phyloP scores from a whole-genome alignment of 2,113 vertebrate genomes.

The Sardina pilchardus region DNA sequence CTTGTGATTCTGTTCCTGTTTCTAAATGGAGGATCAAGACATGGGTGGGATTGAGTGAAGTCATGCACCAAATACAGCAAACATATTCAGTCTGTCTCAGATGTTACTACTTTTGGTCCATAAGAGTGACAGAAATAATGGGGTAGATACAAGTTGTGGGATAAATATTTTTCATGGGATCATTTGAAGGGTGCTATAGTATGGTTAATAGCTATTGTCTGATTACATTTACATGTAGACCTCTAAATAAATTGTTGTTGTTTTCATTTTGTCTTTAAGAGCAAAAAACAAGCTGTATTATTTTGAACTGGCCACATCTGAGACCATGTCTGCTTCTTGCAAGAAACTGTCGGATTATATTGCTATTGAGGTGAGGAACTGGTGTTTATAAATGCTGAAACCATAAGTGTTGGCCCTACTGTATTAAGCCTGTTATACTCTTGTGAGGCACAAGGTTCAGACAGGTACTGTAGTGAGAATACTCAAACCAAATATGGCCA shows the following conservation, averaged over 20 bases:
- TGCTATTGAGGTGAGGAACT: conserved; percentile 75
- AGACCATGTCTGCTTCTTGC: conserved; percentile 89
- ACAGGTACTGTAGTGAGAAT: no score
- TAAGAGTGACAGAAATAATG: not conserved
- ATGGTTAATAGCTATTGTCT: not conserved
- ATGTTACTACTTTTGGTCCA: not conserved
- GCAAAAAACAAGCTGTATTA: conserved; percentile 96
- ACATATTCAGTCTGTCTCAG: no score
- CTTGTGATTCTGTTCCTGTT: not conserved
- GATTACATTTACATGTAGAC: not conserved
- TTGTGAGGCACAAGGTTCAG: no score
- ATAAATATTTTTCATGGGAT: not conserved
- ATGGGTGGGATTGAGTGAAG: conserved; percentile 35
- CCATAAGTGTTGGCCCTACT: not conserved
- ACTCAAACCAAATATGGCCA: no score
- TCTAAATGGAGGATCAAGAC: not conserved
- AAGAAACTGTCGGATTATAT: conserved; percentile 83
- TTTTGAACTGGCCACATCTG: conserved; percentile 90
- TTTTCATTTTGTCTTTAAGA: conserved; percentile 50
- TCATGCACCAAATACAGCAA: not conserved
- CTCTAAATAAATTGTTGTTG: conserved; percentile 33
- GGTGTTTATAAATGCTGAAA: not conserved
- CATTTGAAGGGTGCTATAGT: not conserved
- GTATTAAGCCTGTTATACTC: no score
- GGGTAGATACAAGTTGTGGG: not conserved